Evolutionary conservation across 1,140 invertebrate species (phyloP).

Genomic region (Mya arenaria): DNA sequence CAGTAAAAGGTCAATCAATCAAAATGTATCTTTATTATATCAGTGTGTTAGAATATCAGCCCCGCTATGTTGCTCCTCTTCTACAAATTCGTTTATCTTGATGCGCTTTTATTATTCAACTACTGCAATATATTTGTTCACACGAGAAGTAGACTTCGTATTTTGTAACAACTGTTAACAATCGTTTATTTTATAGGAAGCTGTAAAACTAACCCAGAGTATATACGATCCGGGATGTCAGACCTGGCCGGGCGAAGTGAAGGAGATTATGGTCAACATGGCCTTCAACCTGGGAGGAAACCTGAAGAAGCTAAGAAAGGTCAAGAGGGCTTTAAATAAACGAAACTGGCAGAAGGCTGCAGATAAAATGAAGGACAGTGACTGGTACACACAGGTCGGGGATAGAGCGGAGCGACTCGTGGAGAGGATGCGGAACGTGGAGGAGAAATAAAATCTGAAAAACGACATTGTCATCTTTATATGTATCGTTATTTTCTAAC

Average conservation of each 20-base stretch:
- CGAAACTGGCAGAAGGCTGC: constrained; percentile 21
- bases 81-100: no score
- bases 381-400: constrained; percentile 18
- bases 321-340: background rate
- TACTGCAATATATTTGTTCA: no score
- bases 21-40: no score
- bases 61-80: no score
- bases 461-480: no score
- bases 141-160: no score
- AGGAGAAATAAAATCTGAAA: background rate
- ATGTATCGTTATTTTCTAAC: no score
- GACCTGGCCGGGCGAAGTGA: background rate
- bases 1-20: no score
- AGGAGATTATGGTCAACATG: constrained; percentile 22
- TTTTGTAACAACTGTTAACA: no score
- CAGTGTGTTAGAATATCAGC: no score
- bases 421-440: background rate
- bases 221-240: background rate
- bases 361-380: constrained; percentile 23
- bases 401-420: background rate
- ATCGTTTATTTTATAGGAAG: constrained; percentile 5
- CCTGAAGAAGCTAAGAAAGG: background rate
- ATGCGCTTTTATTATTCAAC: no score
- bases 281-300: constrained; percentile 15
- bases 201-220: background rate